These are phyloP conservation scores for Melitaea cinxia DNA, from an alignment of 1,140 invertebrate species.

Conservation along the genomic window DNA sequence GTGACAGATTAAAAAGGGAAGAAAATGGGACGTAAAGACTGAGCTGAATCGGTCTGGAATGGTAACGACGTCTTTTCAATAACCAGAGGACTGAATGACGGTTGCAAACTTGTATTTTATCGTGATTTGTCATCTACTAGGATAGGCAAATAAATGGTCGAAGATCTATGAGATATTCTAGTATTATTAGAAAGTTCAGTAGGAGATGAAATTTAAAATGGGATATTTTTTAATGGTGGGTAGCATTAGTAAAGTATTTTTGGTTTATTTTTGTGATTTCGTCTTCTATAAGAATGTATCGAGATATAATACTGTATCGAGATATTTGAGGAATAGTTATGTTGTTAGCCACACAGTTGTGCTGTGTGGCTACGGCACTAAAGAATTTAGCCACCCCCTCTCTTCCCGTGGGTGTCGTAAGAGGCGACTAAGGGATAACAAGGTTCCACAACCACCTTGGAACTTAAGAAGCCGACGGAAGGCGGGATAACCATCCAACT, in stretches of 20 bases:
- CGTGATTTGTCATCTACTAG: constrained; percentile 8
- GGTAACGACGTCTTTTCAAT: constrained; percentile 13
- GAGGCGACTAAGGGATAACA: too few species aligned
- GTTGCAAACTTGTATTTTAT: constrained; percentile 11
- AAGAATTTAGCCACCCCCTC: too few species aligned
- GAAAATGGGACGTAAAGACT: constrained; percentile 17
- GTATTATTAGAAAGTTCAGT: too few species aligned
- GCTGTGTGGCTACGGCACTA: too few species aligned
- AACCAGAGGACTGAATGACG: background rate
- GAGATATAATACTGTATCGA: too few species aligned
- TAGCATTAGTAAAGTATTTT: background rate
- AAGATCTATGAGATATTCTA: background rate
- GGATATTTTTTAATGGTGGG: background rate
- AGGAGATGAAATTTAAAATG: background rate
- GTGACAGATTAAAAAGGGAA: constrained; percentile 46
- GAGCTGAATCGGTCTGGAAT: constrained; percentile 28
- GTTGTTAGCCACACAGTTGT: too few species aligned
- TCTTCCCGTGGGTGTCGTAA: too few species aligned
- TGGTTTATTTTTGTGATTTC: background rate
- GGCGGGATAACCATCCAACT: too few species aligned
- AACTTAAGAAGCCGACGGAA: too few species aligned
- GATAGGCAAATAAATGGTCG: background rate
- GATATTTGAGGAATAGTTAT: too few species aligned
- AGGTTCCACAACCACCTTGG: too few species aligned
- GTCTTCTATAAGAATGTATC: too few species aligned